Percentiles rank a stretch among this genome's conserved stretches.
Conservation (phyloP, 2,888 invertebrate species). For the Kryphioiulus occultus region DNA sequence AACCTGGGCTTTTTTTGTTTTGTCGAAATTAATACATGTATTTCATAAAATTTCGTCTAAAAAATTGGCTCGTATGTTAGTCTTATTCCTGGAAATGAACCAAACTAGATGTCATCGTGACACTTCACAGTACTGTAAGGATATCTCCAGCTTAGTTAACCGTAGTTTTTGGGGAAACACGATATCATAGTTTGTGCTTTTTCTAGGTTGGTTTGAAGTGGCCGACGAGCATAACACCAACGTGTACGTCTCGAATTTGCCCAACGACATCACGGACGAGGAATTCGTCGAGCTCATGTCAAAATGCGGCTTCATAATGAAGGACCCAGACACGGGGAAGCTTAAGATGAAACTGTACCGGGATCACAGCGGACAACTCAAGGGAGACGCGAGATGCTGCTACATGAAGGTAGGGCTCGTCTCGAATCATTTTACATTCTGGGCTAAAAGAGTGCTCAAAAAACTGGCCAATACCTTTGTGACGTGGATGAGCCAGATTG, state of each 20-base stretch:
- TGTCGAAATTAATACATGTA: too few relatives aligned
- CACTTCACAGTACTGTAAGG: too few relatives aligned
- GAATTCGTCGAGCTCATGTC: slow-evolving; percentile 91
- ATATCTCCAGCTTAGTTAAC: too few relatives aligned
- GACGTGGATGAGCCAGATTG: too few relatives aligned
- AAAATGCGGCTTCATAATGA: slow-evolving; percentile 94
- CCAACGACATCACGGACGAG: slow-evolving; percentile 84
- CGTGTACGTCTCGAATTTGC: slow-evolving; percentile 94
- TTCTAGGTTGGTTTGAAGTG: slow-evolving; percentile 87
- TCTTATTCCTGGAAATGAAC: too few relatives aligned
- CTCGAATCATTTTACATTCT: too few relatives aligned
- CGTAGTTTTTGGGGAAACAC: not conserved
- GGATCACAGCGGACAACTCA: slow-evolving; percentile 79
- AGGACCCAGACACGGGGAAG: slow-evolving; percentile 79
- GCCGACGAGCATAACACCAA: slow-evolving; percentile 89
- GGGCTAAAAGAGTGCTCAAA: too few relatives aligned
- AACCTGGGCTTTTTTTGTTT: too few relatives aligned
- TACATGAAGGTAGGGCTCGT: slow-evolving; percentile 91
- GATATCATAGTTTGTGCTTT: not conserved
- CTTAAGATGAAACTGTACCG: slow-evolving; percentile 92
- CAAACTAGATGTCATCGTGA: too few relatives aligned
- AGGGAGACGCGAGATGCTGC: slow-evolving; percentile 96
- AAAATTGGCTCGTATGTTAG: too few relatives aligned
- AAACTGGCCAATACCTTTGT: too few relatives aligned
- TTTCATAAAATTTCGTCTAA: too few relatives aligned